Conservation (phyloP, 2,113 vertebrate species). For the Athene noctua region DNA sequence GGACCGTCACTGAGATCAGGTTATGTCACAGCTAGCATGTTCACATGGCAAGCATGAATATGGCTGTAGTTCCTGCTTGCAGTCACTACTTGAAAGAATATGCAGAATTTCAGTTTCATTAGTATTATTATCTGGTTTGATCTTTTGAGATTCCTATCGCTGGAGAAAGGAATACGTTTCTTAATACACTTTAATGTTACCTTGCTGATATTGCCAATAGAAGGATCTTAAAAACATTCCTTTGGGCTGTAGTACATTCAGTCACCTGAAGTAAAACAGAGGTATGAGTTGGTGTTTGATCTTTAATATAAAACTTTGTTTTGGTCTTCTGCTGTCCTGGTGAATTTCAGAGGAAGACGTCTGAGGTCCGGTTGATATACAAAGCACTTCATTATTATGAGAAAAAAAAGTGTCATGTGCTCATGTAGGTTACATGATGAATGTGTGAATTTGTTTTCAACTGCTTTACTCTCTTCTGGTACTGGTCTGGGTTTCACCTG, state of each 20-base stretch:
- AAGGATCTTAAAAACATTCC: not conserved
- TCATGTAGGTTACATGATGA: not conserved
- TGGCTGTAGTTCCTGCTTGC: not conserved
- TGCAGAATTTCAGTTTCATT: not conserved
- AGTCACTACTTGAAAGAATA: not conserved
- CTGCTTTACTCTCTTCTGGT: not conserved
- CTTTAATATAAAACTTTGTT: not conserved
- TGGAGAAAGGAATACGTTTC: not conserved
- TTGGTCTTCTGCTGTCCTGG: not conserved
- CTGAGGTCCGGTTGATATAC: not conserved
- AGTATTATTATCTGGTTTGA: not conserved
- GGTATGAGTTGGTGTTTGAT: not conserved
- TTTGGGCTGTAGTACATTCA: not conserved
- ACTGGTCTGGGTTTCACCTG: not conserved
- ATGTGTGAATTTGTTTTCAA: not conserved
- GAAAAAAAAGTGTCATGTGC: not conserved
- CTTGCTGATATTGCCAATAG: not conserved
- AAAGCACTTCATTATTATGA: not conserved
- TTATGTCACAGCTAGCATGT: not conserved
- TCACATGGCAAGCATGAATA: not conserved
- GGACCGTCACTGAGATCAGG: not conserved
- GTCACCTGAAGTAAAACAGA: not conserved
- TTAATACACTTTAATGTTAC: not conserved
- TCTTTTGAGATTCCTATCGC: not conserved
- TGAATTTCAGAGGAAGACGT: not conserved